Percentiles rank a stretch among this genome's conserved stretches.
These are phyloP conservation scores for Acrossocheilus wenchowensis DNA, from an alignment of 2,797 vertebrate genomes.

Conservation along the genomic window DNA sequence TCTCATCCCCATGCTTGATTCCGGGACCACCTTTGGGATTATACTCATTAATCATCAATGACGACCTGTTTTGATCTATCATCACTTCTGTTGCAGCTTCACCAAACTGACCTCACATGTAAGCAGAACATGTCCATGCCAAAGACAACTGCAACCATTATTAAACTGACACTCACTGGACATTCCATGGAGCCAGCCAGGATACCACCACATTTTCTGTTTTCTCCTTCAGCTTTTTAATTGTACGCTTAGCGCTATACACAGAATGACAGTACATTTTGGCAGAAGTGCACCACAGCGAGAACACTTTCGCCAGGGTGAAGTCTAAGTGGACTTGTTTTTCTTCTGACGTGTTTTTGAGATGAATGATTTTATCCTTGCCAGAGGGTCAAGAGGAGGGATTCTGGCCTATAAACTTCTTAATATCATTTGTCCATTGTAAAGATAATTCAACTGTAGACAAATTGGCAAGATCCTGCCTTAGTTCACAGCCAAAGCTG, in stretches of 20 bases:
- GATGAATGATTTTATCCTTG: slow-evolving; percentile 54
- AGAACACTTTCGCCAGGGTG: neutral
- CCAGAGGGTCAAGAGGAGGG: slow-evolving; percentile 36
- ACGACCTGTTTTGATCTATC: slow-evolving; percentile 50
- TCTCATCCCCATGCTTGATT: slow-evolving; percentile 9
- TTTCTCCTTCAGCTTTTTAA: slow-evolving; percentile 18
- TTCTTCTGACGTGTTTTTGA: slow-evolving; percentile 34
- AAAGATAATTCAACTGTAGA: slow-evolving; percentile 63
- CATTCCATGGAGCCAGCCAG: slow-evolving; percentile 24
- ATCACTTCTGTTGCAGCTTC: slow-evolving; percentile 38
- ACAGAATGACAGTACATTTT: slow-evolving; percentile 9
- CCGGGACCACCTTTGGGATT: slow-evolving; percentile 34
- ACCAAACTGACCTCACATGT: slow-evolving; percentile 45
- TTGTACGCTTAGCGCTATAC: neutral
- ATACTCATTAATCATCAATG: slow-evolving; percentile 48
- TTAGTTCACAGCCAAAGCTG: slow-evolving; percentile 57
- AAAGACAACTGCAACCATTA: slow-evolving; percentile 41
- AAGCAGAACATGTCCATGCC: slow-evolving; percentile 34
- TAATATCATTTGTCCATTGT: slow-evolving; percentile 58
- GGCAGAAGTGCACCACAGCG: slow-evolving; percentile 9
- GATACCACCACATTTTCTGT: slow-evolving; percentile 6
- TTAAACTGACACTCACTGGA: slow-evolving; percentile 41
- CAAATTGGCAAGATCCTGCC: slow-evolving; percentile 55
- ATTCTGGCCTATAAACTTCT: slow-evolving; percentile 54
- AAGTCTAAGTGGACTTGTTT: slow-evolving; percentile 31